These are phyloP conservation scores for Trachelus stipa DNA, from an alignment of 2,888 invertebrate genomes.

Conservation along the genomic window DNA sequence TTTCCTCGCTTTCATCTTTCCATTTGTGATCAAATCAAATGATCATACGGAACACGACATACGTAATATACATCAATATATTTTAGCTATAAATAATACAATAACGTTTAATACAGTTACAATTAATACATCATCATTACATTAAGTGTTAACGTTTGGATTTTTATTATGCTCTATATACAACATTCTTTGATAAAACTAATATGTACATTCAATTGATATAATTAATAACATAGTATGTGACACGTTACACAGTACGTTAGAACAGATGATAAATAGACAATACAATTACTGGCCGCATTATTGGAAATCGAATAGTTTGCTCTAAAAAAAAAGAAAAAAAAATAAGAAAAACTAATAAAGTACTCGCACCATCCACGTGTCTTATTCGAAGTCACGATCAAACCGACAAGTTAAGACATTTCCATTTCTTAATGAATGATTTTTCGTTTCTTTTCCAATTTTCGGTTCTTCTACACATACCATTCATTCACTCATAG, in stretches of 20 bases:
- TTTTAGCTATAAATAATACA: constrained; percentile 61
- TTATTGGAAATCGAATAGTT: constrained; percentile 45
- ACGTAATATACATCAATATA: constrained; percentile 58
- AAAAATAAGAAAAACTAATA: neutral
- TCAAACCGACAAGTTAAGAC: neutral
- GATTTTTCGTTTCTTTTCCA: neutral
- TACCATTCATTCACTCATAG: neutral
- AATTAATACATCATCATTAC: constrained; percentile 55
- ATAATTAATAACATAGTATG: constrained; percentile 32
- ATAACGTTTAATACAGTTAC: constrained; percentile 58
- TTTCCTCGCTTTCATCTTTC: constrained; percentile 16
- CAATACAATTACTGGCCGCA: constrained; percentile 58
- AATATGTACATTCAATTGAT: constrained; percentile 59
- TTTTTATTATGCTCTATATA: constrained; percentile 55
- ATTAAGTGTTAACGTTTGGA: constrained; percentile 37
- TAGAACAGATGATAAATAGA: constrained; percentile 35
- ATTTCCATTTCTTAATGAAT: neutral
- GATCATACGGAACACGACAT: constrained; percentile 39
- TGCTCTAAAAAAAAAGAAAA: neutral
- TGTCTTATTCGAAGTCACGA: neutral
- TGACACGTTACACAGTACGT: constrained; percentile 53
- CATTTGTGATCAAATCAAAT: constrained; percentile 27
- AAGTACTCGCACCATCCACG: neutral
- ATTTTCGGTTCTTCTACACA: neutral
- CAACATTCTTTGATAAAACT: constrained; percentile 56